phyloP scores from a whole-genome alignment of 2,888 invertebrate species.

The Amiota communis region DNA sequence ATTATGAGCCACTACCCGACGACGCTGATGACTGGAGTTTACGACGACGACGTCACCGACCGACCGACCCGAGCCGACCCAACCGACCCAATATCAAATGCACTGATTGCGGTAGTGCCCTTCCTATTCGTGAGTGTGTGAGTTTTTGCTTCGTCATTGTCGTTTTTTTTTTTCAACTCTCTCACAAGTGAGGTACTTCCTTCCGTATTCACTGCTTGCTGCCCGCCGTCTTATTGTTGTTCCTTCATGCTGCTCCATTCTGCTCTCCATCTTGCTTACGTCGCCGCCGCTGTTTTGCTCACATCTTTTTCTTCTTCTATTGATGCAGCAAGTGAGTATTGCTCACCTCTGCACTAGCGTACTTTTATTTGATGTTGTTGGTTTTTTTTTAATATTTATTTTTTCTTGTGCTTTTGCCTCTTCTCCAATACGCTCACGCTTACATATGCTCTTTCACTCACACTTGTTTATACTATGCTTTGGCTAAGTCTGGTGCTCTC shows the following conservation, averaged over 20 bases:
- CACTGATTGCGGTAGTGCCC: slow-evolving; percentile 4
- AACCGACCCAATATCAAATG: slow-evolving; percentile 14
- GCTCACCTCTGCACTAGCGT: slow-evolving; percentile 52
- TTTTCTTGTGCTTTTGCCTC: slow-evolving; percentile 26
- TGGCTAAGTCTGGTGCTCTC: slow-evolving; percentile 21
- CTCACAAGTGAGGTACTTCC: slow-evolving; percentile 20
- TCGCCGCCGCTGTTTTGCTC: not conserved
- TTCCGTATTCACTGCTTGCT: slow-evolving; percentile 16
- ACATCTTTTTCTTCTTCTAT: slow-evolving; percentile 16
- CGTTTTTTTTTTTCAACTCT: not conserved
- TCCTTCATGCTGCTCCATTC: not conserved
- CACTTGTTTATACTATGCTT: not conserved
- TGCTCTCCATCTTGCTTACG: slow-evolving; percentile 9
- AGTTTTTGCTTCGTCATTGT: not conserved
- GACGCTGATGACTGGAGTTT: not conserved
- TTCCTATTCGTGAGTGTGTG: slow-evolving; percentile 6
- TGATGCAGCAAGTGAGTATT: slow-evolving; percentile 3
- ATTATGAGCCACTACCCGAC: slow-evolving; percentile 55
- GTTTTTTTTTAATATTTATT: slow-evolving; percentile 42
- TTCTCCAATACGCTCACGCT: slow-evolving; percentile 13
- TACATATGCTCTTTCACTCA: not conserved
- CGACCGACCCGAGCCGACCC: slow-evolving; percentile 19
- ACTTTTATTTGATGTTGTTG: slow-evolving; percentile 39
- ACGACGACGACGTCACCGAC: not conserved
- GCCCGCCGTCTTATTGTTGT: not conserved